Percentiles rank a stretch among this genome's conserved stretches.
Evolutionary conservation across 1,140 invertebrate genomes (phyloP).

Genomic region (Hermatobates lingyangjiaoensis): DNA sequence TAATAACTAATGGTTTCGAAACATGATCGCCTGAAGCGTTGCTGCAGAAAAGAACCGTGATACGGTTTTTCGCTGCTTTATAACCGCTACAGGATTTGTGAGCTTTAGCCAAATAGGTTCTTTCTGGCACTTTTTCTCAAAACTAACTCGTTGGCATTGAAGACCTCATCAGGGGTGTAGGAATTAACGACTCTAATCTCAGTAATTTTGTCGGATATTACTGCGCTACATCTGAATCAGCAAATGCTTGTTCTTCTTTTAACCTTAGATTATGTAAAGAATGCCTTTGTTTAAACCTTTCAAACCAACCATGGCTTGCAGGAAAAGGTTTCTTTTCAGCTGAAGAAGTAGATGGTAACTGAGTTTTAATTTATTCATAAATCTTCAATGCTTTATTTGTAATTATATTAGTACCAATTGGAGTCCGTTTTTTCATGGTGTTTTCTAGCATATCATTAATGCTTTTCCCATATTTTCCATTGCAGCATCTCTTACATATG

Average conservation of each 20-base stretch:
- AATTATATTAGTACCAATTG: background rate
- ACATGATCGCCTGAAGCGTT: no score
- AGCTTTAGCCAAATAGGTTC: background rate
- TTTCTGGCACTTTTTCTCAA: background rate
- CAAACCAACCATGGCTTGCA: background rate
- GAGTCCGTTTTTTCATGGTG: background rate
- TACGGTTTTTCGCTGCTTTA: no score
- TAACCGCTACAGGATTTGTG: no score
- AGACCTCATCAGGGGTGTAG: background rate
- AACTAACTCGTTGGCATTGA: background rate
- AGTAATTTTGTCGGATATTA: background rate
- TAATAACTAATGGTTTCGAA: no score
- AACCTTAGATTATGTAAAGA: background rate
- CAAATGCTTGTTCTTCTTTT: background rate
- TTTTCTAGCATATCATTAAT: background rate
- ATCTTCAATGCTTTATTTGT: background rate
- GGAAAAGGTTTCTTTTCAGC: background rate
- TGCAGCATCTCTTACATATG: background rate
- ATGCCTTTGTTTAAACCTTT: background rate
- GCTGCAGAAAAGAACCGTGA: no score
- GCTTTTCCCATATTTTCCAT: background rate
- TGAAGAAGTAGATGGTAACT: background rate
- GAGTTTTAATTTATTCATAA: background rate
- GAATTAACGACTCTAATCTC: background rate
- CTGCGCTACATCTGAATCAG: background rate